Evolutionary conservation across 2,113 vertebrate genomes (phyloP), one percentile per base, ranked within the genome.

Genomic region (Eurystomus gularis): DNA sequence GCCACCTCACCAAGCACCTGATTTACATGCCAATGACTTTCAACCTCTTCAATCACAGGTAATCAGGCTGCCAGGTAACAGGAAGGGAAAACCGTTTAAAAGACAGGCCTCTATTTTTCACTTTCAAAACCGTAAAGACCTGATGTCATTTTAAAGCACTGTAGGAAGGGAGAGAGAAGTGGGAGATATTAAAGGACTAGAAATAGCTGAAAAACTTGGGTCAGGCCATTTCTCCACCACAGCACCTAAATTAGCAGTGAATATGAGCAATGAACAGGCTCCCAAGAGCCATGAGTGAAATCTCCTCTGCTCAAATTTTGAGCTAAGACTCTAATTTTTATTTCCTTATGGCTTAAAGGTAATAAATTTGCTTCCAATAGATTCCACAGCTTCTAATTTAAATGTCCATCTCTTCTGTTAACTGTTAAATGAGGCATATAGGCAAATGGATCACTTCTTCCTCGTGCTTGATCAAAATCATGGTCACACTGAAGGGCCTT

Each of bases 1-100:
- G 84, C 66, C 96, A 95, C 96, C 93, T 97, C 37, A 0, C 16
- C 84, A 79, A 82, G 73, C 49, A 48, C 91, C 54, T 85, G 3
- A 93, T 95, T 95, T 87, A 85, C 86, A 87, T 51, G 73, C 48
- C 77, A 88, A 2, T 1, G 17, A 37, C 57, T 86, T 94, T 54
- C 29, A 4, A 49, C 46, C 60, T 62, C 29, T 55, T 55, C 77
- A 54, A 11, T 82, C 69, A 60, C 69, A 85, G 73, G 16, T 88
- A 92, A 51, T 42, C 24, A 58, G n/a, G 20, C 40, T 84, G 40
- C 40, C 51, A 39, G 90, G 65, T 61, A 83, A 66, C 81, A 80
- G 77, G 65, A 82, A 42, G 35, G 19, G 33, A 55, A 60, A 33
- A 12, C 23, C 8, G 7, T 51, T 94, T 85, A 58, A 77, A 91